Percentiles rank a stretch among this genome's conserved stretches.
These are phyloP conservation scores for Boulengeromyrus knoepffleri DNA, from an alignment of 2,113 vertebrate genomes.

Conservation along the genomic window DNA sequence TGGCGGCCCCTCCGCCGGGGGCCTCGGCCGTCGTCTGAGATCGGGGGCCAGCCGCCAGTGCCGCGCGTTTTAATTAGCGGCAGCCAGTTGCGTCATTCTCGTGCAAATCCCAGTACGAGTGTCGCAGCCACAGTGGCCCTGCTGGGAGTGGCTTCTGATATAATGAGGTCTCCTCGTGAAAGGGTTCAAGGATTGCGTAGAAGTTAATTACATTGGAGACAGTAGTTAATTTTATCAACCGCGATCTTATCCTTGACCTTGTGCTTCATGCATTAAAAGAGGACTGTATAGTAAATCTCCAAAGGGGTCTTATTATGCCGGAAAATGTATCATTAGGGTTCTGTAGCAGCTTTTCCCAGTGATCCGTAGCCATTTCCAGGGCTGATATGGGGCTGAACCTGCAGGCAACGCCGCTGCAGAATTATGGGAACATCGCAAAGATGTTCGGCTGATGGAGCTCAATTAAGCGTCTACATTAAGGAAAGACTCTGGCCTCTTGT, in stretches of 20 bases:
- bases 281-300: background rate
- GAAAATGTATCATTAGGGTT: background rate
- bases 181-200: slow-evolving; percentile 3
- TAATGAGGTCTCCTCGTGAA: background rate
- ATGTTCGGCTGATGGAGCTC: background rate
- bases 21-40: slow-evolving; percentile 43
- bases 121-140: background rate
- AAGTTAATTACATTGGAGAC: background rate
- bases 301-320: background rate
- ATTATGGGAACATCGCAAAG: background rate
- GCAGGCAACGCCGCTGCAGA: background rate
- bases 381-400: background rate
- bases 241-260: slow-evolving; percentile 15
- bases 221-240: background rate
- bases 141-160: background rate
- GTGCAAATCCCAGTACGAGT: background rate
- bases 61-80: background rate
- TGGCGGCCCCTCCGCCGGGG: slow-evolving; percentile 33
- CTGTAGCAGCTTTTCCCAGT: background rate
- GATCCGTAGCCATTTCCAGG: background rate
- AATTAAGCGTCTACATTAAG: background rate
- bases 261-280: slow-evolving; percentile 3
- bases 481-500: background rate
- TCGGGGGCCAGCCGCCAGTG: background rate
- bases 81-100: background rate